Percentiles rank a stretch among this genome's conserved stretches.
Conservation (phyloP, 2,888 invertebrate species). For the Drosophila borborema region DNA sequence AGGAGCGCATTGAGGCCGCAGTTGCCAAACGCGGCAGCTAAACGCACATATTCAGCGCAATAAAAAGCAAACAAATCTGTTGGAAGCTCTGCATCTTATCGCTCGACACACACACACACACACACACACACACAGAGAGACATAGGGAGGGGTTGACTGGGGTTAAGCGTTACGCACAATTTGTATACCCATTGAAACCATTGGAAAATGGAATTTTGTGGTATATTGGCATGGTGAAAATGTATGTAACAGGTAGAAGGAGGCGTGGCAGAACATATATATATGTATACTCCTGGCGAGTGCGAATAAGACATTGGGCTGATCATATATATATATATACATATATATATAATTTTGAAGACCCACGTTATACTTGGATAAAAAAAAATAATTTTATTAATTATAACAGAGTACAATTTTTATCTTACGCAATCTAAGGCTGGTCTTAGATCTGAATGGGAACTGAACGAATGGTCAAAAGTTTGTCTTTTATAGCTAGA, state of each 20-base stretch:
- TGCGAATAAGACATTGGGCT: no score
- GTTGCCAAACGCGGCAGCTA: conserved; percentile 3
- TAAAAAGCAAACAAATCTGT: conserved; percentile 48
- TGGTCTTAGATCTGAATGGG: no score
- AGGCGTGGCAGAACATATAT: not conserved
- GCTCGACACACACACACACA: conserved; percentile 6
- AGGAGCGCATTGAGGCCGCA: not conserved
- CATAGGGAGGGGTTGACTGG: not conserved
- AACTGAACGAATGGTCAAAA: no score
- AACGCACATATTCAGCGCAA: conserved; percentile 33
- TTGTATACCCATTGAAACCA: conserved; percentile 3
- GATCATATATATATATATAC: no score
- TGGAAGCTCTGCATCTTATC: conserved; percentile 44
- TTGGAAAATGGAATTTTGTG: not conserved
- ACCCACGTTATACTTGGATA: no score
- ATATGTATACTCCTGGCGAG: not conserved
- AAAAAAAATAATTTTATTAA: no score
- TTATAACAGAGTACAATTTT: no score
- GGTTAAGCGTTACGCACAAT: conserved; percentile 8
- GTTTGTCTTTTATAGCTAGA: no score
- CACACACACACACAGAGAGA: not conserved
- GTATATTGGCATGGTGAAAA: not conserved
- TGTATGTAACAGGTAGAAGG: not conserved
- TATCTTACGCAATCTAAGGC: no score
- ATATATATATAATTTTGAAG: no score